These are phyloP conservation scores for Stichodactyla helianthus DNA, from an alignment of 64 coral and sea anemone species.

Conservation along the genomic window DNA sequence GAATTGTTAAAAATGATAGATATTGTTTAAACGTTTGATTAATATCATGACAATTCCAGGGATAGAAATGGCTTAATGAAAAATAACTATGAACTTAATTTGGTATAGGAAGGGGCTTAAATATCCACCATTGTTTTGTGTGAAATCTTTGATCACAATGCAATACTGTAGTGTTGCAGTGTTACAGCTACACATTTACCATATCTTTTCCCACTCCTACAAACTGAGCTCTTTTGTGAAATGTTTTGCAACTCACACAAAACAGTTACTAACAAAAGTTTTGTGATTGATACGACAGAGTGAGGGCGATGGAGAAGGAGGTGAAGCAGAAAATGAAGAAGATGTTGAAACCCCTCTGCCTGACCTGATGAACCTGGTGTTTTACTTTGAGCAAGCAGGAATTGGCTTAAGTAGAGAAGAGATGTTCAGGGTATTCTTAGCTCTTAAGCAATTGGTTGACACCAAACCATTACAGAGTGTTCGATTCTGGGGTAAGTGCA, in stretches of 20 bases:
- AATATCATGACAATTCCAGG: too few species aligned
- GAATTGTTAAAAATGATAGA: too few species aligned
- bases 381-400: constrained; percentile 99
- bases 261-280: not conserved
- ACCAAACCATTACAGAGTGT: constrained; percentile 92
- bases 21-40: too few species aligned
- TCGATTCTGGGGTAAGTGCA: constrained; percentile 86
- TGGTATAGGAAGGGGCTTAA: too few species aligned
- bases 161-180: too few species aligned
- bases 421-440: constrained; percentile 80
- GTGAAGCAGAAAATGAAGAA: constrained; percentile 83
- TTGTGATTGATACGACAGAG: constrained; percentile 44
- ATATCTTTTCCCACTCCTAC: too few species aligned
- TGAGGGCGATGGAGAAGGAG: constrained; percentile 86
- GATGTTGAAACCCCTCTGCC: constrained; percentile 91
- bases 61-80: too few species aligned
- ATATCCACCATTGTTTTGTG: too few species aligned
- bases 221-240: too few species aligned
- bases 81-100: too few species aligned
- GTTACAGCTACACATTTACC: too few species aligned
- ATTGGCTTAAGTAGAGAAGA: constrained; percentile 93
- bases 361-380: constrained; percentile 87
- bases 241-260: not conserved
- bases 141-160: too few species aligned
- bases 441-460: constrained; percentile 86